phyloP scores from a whole-genome alignment of 2,888 invertebrate genomes.

The Dorcus hopei region DNA sequence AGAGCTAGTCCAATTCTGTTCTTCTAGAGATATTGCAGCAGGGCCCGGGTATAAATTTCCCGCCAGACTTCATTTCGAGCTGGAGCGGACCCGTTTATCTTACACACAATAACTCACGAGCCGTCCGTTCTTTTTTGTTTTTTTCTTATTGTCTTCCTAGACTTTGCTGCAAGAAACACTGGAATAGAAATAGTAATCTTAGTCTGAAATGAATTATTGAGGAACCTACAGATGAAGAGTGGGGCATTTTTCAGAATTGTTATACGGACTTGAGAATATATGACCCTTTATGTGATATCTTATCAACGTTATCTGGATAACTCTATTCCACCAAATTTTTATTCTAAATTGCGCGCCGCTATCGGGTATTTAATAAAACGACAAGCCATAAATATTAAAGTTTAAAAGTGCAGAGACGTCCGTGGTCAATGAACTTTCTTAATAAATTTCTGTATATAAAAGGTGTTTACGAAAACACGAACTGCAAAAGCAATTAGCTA shows the following conservation, averaged over 20 bases:
- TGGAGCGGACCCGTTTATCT: slow-evolving; percentile 70
- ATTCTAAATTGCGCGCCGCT: background rate
- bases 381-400: no score
- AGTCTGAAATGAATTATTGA: slow-evolving; percentile 47
- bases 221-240: slow-evolving; percentile 44
- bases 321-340: slow-evolving; percentile 1
- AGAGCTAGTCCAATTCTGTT: slow-evolving; percentile 50
- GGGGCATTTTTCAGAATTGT: slow-evolving; percentile 34
- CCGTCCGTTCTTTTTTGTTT: slow-evolving; percentile 42
- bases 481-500: no score
- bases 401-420: no score
- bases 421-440: no score
- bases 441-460: no score
- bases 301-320: slow-evolving; percentile 2
- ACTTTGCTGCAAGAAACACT: slow-evolving; percentile 47
- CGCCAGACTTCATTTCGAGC: slow-evolving; percentile 69
- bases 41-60: slow-evolving; percentile 51
- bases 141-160: slow-evolving; percentile 49
- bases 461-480: no score
- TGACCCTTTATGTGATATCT: slow-evolving; percentile 1
- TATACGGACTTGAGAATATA: slow-evolving; percentile 6
- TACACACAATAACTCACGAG: slow-evolving; percentile 58
- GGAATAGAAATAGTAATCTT: slow-evolving; percentile 51
- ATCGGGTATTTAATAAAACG: background rate
- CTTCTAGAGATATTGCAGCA: slow-evolving; percentile 50